Evolutionary conservation across 2,113 vertebrate species (phyloP).

Genomic region (Cyanistes caeruleus): DNA sequence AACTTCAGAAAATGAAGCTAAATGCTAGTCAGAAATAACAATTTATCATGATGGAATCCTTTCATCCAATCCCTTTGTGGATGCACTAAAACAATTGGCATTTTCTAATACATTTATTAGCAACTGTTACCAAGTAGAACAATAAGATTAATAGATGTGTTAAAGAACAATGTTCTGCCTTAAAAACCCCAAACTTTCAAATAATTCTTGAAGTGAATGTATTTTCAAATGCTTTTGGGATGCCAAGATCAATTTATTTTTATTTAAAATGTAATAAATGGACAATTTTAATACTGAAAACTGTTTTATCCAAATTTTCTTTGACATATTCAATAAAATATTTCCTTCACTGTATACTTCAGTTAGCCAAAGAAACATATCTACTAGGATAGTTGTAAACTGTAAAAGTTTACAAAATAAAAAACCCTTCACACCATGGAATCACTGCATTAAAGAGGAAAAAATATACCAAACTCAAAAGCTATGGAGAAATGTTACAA

Average conservation of each 20-base stretch:
- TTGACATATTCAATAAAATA: neutral
- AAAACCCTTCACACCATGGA: neutral
- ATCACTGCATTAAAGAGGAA: neutral
- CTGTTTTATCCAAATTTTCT: neutral
- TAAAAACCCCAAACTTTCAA: neutral
- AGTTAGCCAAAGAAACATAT: neutral
- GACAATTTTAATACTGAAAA: neutral
- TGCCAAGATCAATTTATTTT: neutral
- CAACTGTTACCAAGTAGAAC: neutral
- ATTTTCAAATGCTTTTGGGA: neutral
- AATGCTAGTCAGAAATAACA: neutral
- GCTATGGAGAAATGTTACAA: neutral
- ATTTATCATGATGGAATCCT: neutral
- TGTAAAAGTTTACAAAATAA: neutral
- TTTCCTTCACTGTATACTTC: neutral
- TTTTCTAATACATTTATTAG: neutral
- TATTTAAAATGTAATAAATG: neutral
- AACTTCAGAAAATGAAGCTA: neutral
- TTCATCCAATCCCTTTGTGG: neutral
- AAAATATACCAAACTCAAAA: neutral
- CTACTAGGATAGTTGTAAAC: neutral
- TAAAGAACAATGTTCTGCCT: neutral
- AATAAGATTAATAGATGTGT: neutral
- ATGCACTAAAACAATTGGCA: neutral
- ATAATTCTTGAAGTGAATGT: neutral